Evolutionary conservation across 1,140 invertebrate species (phyloP), one percentile per base, ranked within the genome.

Genomic region (Scaptomyza pallida): DNA sequence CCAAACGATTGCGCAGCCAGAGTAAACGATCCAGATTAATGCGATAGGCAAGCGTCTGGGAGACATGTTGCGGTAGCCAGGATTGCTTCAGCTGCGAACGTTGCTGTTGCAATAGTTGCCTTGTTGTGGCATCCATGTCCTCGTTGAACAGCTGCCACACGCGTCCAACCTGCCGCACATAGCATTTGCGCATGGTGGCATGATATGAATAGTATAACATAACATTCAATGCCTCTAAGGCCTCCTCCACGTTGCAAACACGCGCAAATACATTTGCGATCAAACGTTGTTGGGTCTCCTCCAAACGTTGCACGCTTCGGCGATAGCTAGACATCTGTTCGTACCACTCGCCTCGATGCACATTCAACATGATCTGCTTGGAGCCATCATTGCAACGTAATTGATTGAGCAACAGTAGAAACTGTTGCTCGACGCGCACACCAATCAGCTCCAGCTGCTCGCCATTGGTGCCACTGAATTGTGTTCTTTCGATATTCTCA

Each of bases 141-240:
- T 95, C 93, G 57, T 93, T 93, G 79, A 97, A 96, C 90, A 96
- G 93, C 17, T 93, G 92, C 93, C 96, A 97, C 2, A 94, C 92
- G 63, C 92, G 78, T 40, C 92, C 92, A 61, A 94, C 95, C 77
- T 95, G 94, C n/a, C 92, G 91, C 15, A 94, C 92, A 77, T 95
- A 94, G 15, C 95, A 92, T 1, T 93, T 90, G 17, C 93, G 92
- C 15, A 96, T 88, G 43, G 94, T 95, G 88, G 94, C 92, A 43
- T 95, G 92, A 65, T 94, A 93, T 0, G 94, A 94, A 78, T 95
- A 97, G 76, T 94, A 94, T 54, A 95, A 93, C 67, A 96, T 92
- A 0, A 94, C 93, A 68, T 94, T 94, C 1, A 97, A 80, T 1
- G 94, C 93, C 26, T 96, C 93, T 10, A 96, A 92, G 0, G 94